A percentile compares a stretch with the other conserved stretches of the same genome.
These are phyloP conservation scores for Passerculus sandwichensis DNA, from an alignment of 2,797 vertebrate genomes.

Conservation along the genomic window DNA sequence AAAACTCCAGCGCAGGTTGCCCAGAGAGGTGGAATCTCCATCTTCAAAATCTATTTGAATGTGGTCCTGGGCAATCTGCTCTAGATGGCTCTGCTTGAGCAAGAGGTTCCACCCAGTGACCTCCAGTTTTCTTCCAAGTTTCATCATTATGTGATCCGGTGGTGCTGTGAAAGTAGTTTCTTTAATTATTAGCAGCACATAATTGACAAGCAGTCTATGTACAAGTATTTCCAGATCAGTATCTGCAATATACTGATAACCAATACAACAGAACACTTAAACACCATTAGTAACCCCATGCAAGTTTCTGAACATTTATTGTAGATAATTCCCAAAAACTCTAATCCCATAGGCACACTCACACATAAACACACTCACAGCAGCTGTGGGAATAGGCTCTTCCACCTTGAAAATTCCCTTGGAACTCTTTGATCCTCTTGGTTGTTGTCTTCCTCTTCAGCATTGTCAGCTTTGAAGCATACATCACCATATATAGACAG, in stretches of 20 bases:
- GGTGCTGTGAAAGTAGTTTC: background rate
- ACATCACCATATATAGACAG: background rate
- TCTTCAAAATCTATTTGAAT: background rate
- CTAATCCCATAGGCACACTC: background rate
- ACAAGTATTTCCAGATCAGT: background rate
- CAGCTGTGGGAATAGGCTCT: background rate
- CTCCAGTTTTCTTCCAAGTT: background rate
- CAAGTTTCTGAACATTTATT: background rate
- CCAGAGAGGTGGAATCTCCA: background rate
- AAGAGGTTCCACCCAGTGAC: background rate
- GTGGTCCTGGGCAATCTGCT: background rate
- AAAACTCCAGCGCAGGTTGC: fast-evolving
- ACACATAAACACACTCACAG: background rate
- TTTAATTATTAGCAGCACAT: background rate
- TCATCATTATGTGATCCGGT: background rate
- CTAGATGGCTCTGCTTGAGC: background rate
- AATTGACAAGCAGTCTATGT: background rate
- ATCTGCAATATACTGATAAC: background rate
- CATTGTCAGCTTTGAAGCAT: background rate
- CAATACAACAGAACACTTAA: background rate
- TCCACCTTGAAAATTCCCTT: background rate
- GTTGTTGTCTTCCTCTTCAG: background rate
- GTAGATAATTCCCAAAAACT: background rate
- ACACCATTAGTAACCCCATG: background rate
- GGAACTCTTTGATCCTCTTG: background rate